Evolutionary conservation across 2,888 invertebrate genomes (phyloP).

Genomic region (Sesia bembeciformis): DNA sequence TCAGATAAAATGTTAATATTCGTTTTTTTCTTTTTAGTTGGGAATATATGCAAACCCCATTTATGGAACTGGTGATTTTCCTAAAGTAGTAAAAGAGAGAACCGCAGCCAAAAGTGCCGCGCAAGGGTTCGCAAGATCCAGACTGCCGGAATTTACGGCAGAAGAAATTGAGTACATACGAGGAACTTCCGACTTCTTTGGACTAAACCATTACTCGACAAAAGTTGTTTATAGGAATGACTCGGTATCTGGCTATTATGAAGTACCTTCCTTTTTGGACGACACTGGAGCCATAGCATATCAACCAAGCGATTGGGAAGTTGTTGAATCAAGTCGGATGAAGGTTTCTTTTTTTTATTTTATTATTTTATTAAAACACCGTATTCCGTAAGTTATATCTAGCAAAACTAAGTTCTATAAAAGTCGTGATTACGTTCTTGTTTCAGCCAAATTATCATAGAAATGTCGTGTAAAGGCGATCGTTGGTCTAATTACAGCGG

Average conservation of each 20-base stretch:
- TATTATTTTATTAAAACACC: too few species aligned
- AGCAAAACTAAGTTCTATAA: too few species aligned
- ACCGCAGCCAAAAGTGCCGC: conserved; percentile 40
- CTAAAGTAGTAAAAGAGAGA: conserved; percentile 35
- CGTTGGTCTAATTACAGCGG: too few species aligned
- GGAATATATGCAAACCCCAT: conserved; percentile 41
- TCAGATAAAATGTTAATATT: too few species aligned
- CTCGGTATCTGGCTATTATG: conserved; percentile 14
- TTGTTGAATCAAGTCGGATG: conserved; percentile 12
- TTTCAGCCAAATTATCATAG: background rate
- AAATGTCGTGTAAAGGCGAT: too few species aligned
- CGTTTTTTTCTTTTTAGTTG: conserved; percentile 8
- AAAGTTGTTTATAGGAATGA: conserved; percentile 28
- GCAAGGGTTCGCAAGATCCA: conserved; percentile 51
- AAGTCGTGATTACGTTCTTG: background rate
- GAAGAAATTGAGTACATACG: conserved; percentile 39
- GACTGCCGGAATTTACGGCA: conserved; percentile 49
- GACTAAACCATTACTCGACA: conserved; percentile 79
- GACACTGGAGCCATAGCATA: conserved; percentile 16
- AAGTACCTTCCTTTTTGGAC: conserved; percentile 20
- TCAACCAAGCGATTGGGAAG: conserved; percentile 16
- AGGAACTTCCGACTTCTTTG: conserved; percentile 33
- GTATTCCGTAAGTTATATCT: too few species aligned
- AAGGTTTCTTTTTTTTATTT: background rate
- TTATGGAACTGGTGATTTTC: conserved; percentile 45